Evolutionary conservation across 2,888 invertebrate genomes (phyloP).

Genomic region (Callosobruchus maculatus): DNA sequence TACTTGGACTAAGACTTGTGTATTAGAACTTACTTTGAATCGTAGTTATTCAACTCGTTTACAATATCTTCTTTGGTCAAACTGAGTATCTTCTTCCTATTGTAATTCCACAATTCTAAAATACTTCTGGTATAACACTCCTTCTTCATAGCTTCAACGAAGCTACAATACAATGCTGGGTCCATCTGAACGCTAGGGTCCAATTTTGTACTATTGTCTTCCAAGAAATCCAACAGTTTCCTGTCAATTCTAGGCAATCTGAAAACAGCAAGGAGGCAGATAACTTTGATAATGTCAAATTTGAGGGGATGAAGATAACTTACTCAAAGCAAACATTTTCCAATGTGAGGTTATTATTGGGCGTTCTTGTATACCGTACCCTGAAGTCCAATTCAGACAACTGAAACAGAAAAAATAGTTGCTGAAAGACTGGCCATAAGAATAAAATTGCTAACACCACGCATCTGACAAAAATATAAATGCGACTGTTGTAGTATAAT

Average conservation of each 20-base stretch:
- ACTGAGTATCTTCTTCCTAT: slow-evolving; percentile 52
- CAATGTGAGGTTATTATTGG: slow-evolving; percentile 43
- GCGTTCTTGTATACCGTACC: slow-evolving; percentile 30
- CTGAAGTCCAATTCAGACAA: slow-evolving; percentile 31
- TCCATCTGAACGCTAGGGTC: slow-evolving; percentile 59
- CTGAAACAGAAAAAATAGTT: slow-evolving; percentile 21
- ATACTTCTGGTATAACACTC: slow-evolving; percentile 64
- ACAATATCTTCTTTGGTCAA: slow-evolving; percentile 62
- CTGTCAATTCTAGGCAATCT: slow-evolving; percentile 36
- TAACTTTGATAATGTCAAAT: neutral
- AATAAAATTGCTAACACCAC: too few relatives aligned
- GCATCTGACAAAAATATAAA: too few relatives aligned
- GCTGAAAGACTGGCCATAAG: too few relatives aligned
- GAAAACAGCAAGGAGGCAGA: slow-evolving; percentile 7
- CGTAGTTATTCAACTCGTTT: slow-evolving; percentile 56
- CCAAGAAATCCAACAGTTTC: slow-evolving; percentile 23
- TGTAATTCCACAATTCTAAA: slow-evolving; percentile 68
- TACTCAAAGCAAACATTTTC: slow-evolving; percentile 57
- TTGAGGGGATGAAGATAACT: slow-evolving; percentile 21
- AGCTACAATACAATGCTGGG: slow-evolving; percentile 59
- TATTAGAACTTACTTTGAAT: slow-evolving; percentile 49
- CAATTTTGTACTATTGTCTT: slow-evolving; percentile 15
- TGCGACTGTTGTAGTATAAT: too few relatives aligned
- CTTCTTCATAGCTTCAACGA: slow-evolving; percentile 58
- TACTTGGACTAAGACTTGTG: too few relatives aligned